A percentile compares a stretch with the other conserved stretches of the same genome.
phyloP scores from a whole-genome alignment of 2,113 vertebrate species.

The Oreochromis spilurus region DNA sequence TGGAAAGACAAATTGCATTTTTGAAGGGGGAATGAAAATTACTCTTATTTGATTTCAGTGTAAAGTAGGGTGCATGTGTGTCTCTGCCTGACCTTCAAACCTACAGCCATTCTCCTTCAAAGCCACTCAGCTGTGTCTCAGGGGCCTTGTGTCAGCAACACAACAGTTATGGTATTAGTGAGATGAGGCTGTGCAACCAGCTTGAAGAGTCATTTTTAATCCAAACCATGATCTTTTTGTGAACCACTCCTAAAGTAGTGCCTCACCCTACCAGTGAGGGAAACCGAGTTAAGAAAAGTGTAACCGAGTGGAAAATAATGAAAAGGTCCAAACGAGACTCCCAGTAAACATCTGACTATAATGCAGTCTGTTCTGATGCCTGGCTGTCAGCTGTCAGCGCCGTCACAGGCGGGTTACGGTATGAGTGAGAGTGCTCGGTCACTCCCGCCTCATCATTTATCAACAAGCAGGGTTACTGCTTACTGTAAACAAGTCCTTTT shows the following conservation, averaged over 20 bases:
- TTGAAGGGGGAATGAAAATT: neutral
- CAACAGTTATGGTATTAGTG: neutral
- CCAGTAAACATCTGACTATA: neutral
- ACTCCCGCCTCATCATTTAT: neutral
- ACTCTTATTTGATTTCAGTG: neutral
- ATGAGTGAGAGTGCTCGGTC: neutral
- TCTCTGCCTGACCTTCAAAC: neutral
- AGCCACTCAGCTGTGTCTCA: neutral
- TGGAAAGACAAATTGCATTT: neutral
- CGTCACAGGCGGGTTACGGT: neutral
- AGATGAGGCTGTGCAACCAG: neutral
- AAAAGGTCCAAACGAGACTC: neutral
- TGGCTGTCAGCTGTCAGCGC: neutral
- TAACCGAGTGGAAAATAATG: neutral
- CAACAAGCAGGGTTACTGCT: neutral
- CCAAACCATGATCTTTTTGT: rapidly evolving
- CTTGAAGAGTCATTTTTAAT: neutral
- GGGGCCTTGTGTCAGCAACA: neutral
- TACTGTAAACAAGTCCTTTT: neutral
- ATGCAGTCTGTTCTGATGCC: rapidly evolving
- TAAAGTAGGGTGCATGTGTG: neutral
- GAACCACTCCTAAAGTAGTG: neutral
- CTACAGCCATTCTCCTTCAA: neutral
- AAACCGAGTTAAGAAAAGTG: neutral
- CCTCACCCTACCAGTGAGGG: rapidly evolving